Evolutionary conservation across 2,797 vertebrate species (phyloP).

Genomic region (Thamnophis elegans): DNA sequence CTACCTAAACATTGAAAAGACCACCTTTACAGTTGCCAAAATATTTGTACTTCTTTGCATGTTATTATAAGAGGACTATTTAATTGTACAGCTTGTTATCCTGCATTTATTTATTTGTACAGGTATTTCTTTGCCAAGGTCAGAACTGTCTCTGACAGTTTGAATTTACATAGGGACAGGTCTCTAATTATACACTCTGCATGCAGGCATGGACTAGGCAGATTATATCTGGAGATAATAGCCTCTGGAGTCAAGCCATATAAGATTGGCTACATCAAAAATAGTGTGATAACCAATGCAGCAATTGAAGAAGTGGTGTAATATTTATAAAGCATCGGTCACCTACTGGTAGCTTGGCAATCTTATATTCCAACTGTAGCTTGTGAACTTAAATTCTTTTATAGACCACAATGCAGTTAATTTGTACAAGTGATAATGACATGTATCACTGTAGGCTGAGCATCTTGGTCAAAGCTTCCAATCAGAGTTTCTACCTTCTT

Average conservation of each 20-base stretch:
- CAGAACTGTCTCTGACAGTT: background rate
- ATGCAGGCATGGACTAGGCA: background rate
- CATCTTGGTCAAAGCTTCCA: background rate
- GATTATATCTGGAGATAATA: background rate
- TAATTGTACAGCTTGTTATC: background rate
- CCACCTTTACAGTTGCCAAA: background rate
- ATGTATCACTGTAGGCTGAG: background rate
- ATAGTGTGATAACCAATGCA: background rate
- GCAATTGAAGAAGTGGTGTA: background rate
- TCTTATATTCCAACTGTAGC: background rate
- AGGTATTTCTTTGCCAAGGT: background rate
- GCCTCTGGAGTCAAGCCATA: background rate
- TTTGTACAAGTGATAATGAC: background rate
- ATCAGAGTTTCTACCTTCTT: background rate
- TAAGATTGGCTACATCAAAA: background rate
- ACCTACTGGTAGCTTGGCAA: background rate
- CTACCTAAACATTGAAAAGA: background rate
- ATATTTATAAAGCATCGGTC: background rate
- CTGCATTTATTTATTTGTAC: background rate
- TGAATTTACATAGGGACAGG: background rate
- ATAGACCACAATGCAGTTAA: background rate
- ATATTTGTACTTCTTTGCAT: background rate
- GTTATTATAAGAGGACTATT: background rate
- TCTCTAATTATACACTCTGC: background rate
- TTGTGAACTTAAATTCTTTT: background rate